These are phyloP conservation scores for Sesamia nonagrioides DNA, from an alignment of 1,140 invertebrate species.

Conservation along the genomic window DNA sequence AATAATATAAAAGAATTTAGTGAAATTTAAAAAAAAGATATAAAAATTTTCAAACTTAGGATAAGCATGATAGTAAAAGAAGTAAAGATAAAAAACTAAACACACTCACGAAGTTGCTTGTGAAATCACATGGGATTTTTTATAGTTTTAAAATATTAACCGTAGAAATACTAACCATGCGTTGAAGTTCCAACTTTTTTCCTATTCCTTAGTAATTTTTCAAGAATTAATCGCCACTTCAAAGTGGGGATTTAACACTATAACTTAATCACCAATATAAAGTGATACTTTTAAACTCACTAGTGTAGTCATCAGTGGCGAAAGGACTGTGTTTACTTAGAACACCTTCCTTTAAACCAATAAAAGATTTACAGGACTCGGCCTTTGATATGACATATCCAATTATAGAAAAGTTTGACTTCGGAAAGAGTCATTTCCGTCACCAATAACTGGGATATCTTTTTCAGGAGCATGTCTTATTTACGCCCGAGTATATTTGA, in stretches of 20 bases:
- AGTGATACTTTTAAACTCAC: neutral
- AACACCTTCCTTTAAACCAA: too few species aligned
- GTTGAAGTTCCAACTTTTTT: neutral
- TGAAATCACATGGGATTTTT: slow-evolving; percentile 58
- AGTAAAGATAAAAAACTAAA: slow-evolving; percentile 64
- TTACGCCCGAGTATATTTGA: neutral
- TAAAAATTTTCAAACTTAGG: neutral
- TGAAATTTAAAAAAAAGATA: neutral
- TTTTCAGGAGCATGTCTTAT: too few species aligned
- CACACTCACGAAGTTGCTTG: slow-evolving; percentile 83
- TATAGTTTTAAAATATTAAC: slow-evolving; percentile 63
- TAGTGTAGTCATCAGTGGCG: neutral
- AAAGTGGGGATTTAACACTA: neutral
- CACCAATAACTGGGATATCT: too few species aligned
- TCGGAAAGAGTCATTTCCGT: too few species aligned
- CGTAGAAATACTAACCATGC: slow-evolving; percentile 71
- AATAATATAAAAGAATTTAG: neutral
- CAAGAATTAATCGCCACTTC: neutral
- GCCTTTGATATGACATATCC: neutral
- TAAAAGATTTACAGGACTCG: neutral
- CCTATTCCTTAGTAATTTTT: neutral
- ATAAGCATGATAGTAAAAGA: slow-evolving; percentile 67
- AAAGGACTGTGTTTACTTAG: neutral
- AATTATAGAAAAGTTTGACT: neutral
- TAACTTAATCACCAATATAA: neutral